Evolutionary conservation across 2,797 vertebrate species (phyloP).

Genomic region (Tolypeutes matacus): DNA sequence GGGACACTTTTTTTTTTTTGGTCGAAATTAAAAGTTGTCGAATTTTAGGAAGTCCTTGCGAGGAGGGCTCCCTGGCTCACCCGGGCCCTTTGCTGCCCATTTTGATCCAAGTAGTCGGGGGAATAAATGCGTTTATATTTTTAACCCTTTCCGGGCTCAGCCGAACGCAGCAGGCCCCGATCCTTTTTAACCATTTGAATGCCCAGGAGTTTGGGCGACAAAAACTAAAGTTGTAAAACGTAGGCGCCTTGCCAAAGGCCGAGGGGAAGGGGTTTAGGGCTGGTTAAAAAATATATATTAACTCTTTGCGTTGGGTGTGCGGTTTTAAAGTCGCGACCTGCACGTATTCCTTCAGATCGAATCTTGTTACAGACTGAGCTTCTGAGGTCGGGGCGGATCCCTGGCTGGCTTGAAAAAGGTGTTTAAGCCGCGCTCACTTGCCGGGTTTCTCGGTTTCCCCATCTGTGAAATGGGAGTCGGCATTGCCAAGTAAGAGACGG

Average conservation of each 20-base stretch:
- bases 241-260: background rate
- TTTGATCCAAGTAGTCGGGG: background rate
- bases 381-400: background rate
- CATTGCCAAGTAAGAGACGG: background rate
- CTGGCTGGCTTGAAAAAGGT: background rate
- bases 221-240: background rate
- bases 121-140: slow-evolving; percentile 28
- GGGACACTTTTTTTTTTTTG: slow-evolving; percentile 50
- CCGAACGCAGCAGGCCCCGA: background rate
- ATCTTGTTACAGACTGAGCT: background rate
- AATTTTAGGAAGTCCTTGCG: background rate
- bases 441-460: slow-evolving; percentile 45
- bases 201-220: background rate
- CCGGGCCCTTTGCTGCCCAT: background rate
- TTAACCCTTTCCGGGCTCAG: slow-evolving; percentile 77
- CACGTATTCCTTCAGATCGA: background rate
- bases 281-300: background rate
- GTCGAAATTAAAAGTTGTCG: slow-evolving; percentile 71
- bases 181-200: slow-evolving; percentile 72
- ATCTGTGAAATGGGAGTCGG: slow-evolving; percentile 70
- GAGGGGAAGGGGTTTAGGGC: background rate
- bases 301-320: background rate
- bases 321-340: background rate
- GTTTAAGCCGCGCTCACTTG: background rate
- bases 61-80: background rate